These are phyloP conservation scores for Caloenas nicobarica DNA, from an alignment of 2,113 vertebrate genomes.

Conservation along the genomic window DNA sequence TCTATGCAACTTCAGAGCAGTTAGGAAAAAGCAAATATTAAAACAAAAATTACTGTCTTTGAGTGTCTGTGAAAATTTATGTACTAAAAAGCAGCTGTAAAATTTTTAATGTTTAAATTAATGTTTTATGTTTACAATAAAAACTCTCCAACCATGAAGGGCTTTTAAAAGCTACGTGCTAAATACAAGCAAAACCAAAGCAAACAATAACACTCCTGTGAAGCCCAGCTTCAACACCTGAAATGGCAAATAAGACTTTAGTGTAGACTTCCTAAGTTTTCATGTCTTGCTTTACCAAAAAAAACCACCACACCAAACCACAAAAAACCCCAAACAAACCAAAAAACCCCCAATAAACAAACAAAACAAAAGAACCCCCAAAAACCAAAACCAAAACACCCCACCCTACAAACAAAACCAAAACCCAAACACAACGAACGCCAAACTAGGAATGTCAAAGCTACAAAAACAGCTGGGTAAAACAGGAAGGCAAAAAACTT, in stretches of 20 bases:
- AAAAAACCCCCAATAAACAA: no score
- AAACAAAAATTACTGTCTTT: slow-evolving; percentile 56
- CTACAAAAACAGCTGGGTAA: neutral
- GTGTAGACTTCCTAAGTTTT: neutral
- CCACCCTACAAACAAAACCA: no score
- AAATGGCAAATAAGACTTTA: neutral
- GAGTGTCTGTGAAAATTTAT: slow-evolving; percentile 75
- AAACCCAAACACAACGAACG: no score
- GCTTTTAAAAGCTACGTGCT: slow-evolving; percentile 72
- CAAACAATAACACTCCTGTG: slow-evolving; percentile 26
- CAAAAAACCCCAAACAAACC: no score
- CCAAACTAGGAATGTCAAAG: neutral
- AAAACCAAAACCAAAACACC: no score
- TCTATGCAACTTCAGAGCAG: neutral
- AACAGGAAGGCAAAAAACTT: neutral
- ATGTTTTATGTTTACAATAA: slow-evolving; percentile 81
- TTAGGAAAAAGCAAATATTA: slow-evolving; percentile 49
- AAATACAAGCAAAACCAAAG: slow-evolving; percentile 60
- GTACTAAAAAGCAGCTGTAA: slow-evolving; percentile 77
- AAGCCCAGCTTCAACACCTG: neutral
- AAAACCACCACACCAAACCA: no score
- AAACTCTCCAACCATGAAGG: slow-evolving; percentile 73
- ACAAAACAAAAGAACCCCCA: no score
- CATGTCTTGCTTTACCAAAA: neutral
- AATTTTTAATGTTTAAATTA: slow-evolving; percentile 82